Conservation (phyloP, 1,140 invertebrate species). For the Drosophila pruinosa region DNA sequence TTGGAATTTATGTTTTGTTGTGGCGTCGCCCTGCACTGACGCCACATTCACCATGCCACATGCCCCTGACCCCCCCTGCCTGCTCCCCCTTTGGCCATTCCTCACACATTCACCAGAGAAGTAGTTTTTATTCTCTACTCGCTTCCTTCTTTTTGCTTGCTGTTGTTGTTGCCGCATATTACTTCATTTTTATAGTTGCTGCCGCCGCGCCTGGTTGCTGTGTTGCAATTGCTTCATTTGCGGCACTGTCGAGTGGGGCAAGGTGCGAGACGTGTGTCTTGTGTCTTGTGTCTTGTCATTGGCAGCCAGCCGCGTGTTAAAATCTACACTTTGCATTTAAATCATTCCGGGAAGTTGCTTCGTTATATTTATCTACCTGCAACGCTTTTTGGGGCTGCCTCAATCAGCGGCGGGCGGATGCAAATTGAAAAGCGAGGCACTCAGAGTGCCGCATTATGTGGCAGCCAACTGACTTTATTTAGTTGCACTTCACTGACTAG, state of each 20-base stretch:
- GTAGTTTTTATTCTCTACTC: constrained; percentile 12
- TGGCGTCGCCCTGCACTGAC: constrained; percentile 51
- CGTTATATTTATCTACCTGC: constrained; percentile 73
- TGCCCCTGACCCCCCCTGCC: not conserved
- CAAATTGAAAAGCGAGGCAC: constrained; percentile 60
- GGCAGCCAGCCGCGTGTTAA: constrained; percentile 69
- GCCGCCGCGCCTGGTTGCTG: constrained; percentile 53
- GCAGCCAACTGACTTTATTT: constrained; percentile 26
- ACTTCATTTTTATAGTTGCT: constrained; percentile 58
- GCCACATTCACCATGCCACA: constrained; percentile 21
- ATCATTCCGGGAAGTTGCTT: constrained; percentile 75
- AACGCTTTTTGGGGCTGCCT: not conserved
- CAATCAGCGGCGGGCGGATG: constrained; percentile 43
- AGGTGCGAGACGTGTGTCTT: not conserved
- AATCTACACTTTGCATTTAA: constrained; percentile 80
- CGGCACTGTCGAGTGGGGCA: constrained; percentile 52
- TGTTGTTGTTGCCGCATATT: constrained; percentile 41
- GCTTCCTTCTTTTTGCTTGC: not conserved
- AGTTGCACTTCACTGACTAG: constrained; percentile 11
- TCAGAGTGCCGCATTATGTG: constrained; percentile 32
- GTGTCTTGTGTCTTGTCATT: constrained; percentile 21
- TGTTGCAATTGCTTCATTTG: constrained; percentile 77
- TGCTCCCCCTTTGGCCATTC: not conserved
- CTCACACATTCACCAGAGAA: not conserved
- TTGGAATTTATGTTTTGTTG: constrained; percentile 82